Evolutionary conservation across 2,113 vertebrate species (phyloP).

Genomic region (Peromyscus californicus): DNA sequence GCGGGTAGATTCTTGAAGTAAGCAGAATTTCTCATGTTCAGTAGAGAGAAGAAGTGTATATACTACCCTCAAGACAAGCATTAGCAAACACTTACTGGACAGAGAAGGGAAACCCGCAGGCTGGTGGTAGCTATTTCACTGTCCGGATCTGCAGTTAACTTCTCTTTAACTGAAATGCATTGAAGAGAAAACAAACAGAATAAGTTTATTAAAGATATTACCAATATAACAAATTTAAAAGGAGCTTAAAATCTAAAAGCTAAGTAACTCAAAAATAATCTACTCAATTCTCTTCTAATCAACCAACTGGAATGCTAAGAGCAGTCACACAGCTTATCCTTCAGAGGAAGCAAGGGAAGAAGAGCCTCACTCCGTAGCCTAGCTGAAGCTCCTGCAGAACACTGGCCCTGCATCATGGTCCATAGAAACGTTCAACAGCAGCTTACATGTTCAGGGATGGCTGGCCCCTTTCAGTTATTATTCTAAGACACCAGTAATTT

Average conservation of each 20-base stretch:
- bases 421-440: not conserved
- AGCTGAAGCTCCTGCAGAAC: conserved; percentile 48
- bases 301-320: conserved; percentile 20
- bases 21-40: conserved; percentile 22
- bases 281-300: conserved; percentile 15
- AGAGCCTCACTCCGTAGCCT: not conserved
- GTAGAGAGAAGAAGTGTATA: conserved; percentile 23
- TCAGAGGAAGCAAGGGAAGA: conserved; percentile 63
- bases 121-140: conserved; percentile 99
- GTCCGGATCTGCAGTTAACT: conserved; percentile 99
- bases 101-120: conserved; percentile 98
- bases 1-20: conserved; percentile 26
- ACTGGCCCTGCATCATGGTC: not conserved
- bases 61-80: conserved; percentile 17
- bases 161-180: conserved; percentile 95
- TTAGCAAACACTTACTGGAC: conserved; percentile 93
- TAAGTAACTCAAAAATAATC: not conserved
- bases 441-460: not conserved
- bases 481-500: conserved; percentile 6
- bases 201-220: conserved; percentile 56
- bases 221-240: not conserved
- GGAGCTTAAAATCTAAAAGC: conserved; percentile 35
- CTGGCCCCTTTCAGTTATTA: not conserved
- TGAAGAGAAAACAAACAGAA: conserved; percentile 76
- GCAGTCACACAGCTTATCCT: conserved; percentile 1